Evolutionary conservation across 37 sponge, comb jelly and placozoan genomes (phyloP).

Genomic region (Spongilla lacustris): DNA sequence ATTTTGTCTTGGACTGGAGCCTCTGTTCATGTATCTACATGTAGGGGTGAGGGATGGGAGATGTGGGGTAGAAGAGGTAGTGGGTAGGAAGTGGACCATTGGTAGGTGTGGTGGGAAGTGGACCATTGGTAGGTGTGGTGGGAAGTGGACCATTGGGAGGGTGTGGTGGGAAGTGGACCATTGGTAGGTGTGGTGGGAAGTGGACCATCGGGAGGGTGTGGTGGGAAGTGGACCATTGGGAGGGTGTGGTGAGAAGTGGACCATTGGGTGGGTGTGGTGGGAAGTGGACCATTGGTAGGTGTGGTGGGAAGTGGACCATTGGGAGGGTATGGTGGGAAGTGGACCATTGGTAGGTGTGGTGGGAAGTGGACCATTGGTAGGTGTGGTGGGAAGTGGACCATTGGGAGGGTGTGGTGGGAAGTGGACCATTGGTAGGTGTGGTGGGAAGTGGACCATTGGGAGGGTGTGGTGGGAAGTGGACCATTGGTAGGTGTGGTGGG

Average conservation of each 20-base stretch:
- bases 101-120: background rate
- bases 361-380: background rate
- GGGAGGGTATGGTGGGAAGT: background rate
- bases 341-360: background rate
- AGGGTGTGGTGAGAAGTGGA: too few species aligned
- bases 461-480: background rate
- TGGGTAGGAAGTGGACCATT: background rate
- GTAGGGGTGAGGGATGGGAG: background rate
- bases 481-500: background rate
- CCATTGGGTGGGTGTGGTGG: background rate
- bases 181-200: background rate
- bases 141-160: too few species aligned
- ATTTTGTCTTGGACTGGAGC: conserved; percentile 38
- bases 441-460: too few species aligned
- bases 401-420: background rate
- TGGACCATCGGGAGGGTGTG: background rate
- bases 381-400: background rate
- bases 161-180: background rate
- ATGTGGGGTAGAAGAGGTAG: background rate
- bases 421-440: too few species aligned
- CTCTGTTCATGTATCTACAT: conserved; percentile 73
- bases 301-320: background rate
- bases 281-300: background rate
- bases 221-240: background rate
- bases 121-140: background rate